These are phyloP conservation scores for Neocrepidodera transversa DNA, from an alignment of 2,888 invertebrate species.

Conservation along the genomic window DNA sequence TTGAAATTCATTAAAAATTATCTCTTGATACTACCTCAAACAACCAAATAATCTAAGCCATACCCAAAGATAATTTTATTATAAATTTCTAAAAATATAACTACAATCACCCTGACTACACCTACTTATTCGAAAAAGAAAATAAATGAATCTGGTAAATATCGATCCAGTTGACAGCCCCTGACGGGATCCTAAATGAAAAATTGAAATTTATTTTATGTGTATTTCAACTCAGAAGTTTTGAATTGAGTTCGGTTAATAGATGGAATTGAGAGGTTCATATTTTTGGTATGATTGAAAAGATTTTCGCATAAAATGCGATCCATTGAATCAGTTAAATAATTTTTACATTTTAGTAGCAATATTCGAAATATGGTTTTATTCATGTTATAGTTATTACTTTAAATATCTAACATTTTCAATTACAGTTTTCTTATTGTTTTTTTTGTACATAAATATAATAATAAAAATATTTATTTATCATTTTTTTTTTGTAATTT, in stretches of 20 bases:
- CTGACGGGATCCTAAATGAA: conserved; percentile 12
- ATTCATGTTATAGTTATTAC: background rate
- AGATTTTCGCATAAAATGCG: conserved; percentile 1
- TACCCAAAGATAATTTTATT: no score
- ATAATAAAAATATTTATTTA: no score
- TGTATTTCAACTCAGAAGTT: conserved; percentile 7
- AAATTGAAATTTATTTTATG: conserved; percentile 18
- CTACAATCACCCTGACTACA: background rate
- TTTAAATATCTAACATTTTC: no score
- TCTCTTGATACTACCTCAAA: no score
- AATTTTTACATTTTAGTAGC: background rate
- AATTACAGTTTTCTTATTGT: no score
- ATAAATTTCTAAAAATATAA: no score
- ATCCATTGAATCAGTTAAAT: background rate
- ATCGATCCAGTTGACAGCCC: conserved; percentile 14
- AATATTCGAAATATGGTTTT: background rate
- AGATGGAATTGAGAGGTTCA: conserved; percentile 12
- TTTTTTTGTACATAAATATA: no score
- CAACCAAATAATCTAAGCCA: no score
- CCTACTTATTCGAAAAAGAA: background rate
- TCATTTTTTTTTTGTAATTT: no score
- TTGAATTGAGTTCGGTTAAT: conserved; percentile 14
- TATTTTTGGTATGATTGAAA: conserved; percentile 9
- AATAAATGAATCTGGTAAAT: conserved; percentile 1
- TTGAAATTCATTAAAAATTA: no score